Conservation (phyloP, 2,888 invertebrate genomes). For the Scaptomyza tumidula region DNA sequence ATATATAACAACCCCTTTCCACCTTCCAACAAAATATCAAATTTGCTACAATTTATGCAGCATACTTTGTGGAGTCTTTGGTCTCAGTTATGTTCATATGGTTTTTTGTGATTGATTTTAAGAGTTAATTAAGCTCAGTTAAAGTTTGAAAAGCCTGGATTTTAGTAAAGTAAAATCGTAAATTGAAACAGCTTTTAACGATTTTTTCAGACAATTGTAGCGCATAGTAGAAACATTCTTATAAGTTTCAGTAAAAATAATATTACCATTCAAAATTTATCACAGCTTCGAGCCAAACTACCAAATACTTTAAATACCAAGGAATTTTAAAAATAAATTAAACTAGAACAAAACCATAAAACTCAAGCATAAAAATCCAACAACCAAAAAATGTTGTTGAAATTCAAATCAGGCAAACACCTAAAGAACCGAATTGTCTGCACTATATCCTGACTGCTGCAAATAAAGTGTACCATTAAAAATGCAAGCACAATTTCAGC, state of each 20-base stretch:
- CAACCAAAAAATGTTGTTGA: constrained; percentile 4
- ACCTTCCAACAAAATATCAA: not conserved
- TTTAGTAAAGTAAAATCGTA: not conserved
- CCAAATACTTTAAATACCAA: too few species aligned
- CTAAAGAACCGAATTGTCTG: not conserved
- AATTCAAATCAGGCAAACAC: not conserved
- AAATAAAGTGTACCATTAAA: constrained; percentile 22
- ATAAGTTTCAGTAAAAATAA: too few species aligned
- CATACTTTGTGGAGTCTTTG: not conserved
- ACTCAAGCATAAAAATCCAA: not conserved
- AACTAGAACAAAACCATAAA: too few species aligned
- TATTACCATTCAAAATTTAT: not conserved
- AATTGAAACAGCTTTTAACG: too few species aligned
- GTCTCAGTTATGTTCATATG: not conserved
- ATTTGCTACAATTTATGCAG: constrained; percentile 21
- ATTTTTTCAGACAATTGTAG: too few species aligned
- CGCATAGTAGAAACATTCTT: too few species aligned
- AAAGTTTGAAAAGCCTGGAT: too few species aligned
- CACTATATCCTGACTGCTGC: not conserved
- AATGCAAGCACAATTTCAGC: constrained; percentile 18
- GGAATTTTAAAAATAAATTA: too few species aligned
- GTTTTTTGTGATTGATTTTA: not conserved
- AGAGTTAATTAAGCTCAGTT: not conserved
- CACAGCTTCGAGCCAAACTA: too few species aligned
- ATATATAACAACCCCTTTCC: too few species aligned